A percentile compares a stretch with the other conserved stretches of the same genome.
phyloP scores from a whole-genome alignment of 2,797 vertebrate species.

The Sphenodon punctatus region DNA sequence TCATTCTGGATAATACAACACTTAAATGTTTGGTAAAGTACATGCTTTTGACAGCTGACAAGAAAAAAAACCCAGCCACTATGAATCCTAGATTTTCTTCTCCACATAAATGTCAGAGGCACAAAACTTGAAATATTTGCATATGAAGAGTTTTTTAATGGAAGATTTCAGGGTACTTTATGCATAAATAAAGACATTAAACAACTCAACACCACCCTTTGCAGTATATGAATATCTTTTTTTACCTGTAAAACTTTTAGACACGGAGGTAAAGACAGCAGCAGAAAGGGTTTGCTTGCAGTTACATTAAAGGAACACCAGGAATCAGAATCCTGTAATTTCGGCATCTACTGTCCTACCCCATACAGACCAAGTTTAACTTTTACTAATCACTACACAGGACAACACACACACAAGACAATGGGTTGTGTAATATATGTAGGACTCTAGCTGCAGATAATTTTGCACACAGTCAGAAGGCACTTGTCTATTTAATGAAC shows the following conservation, averaged over 20 bases:
- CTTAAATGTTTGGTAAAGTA: background rate
- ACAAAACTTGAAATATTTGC: background rate
- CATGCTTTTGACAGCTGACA: background rate
- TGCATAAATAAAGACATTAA: background rate
- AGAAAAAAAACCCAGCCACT: background rate
- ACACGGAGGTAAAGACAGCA: background rate
- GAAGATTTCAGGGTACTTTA: background rate
- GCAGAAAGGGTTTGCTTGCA: background rate
- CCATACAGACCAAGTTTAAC: background rate
- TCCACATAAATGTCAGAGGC: background rate
- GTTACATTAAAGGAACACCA: background rate
- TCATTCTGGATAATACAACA: too few species aligned
- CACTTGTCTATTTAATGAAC: background rate
- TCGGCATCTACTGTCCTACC: background rate
- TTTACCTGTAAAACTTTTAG: background rate
- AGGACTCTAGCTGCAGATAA: too few species aligned
- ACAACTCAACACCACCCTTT: background rate
- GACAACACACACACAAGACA: too few species aligned
- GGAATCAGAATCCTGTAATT: background rate
- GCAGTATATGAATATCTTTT: accelerated
- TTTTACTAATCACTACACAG: too few species aligned
- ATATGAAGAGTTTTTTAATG: background rate
- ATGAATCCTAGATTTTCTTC: too few species aligned
- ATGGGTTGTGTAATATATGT: background rate
- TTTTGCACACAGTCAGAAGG: background rate